Evolutionary conservation across 2,797 vertebrate genomes (phyloP).

Genomic region (Monodelphis domestica): DNA sequence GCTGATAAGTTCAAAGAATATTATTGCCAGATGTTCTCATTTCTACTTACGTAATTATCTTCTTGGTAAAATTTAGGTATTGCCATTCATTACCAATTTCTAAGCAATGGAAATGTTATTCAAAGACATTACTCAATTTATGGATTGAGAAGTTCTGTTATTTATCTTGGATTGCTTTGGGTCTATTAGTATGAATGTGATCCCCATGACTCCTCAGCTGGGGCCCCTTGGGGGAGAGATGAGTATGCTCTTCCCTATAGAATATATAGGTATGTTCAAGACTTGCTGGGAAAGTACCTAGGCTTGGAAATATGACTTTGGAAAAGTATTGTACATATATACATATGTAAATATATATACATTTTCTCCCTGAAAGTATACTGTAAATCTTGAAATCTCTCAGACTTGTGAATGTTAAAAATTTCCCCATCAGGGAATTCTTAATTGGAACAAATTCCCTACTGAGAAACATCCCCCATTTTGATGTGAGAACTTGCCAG

Average conservation of each 20-base stretch:
- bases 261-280: neutral
- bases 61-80: neutral
- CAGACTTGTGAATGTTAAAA: no score
- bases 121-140: neutral
- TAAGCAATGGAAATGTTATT: neutral
- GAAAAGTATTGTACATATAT: no score
- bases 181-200: neutral
- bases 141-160: neutral
- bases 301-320: neutral
- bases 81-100: neutral
- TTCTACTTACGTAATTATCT: neutral
- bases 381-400: no score
- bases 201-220: neutral
- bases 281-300: neutral
- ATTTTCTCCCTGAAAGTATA: no score
- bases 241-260: neutral
- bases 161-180: neutral
- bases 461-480: no score
- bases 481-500: no score
- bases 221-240: neutral
- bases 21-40: neutral
- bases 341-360: no score
- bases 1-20: neutral
- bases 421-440: no score
- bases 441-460: no score